Evolutionary conservation across 2,113 vertebrate species (phyloP), one percentile per base, ranked within the genome.

Genomic region (Clarias magur): DNA sequence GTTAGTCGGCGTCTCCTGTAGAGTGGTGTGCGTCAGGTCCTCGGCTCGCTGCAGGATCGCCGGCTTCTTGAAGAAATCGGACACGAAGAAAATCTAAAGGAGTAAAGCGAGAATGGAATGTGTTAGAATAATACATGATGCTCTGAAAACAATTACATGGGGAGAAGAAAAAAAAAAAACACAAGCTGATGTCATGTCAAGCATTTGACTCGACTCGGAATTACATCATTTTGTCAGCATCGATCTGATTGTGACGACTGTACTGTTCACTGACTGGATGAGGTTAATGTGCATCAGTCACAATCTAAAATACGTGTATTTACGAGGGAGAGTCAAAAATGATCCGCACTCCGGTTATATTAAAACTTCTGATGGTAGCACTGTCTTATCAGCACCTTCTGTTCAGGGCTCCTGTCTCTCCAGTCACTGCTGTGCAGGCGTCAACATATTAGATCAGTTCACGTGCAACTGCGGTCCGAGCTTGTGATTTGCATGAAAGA

Each of bases 41-140:
- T 91, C 93, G 2, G 96, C 96, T 88, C 96, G 96, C 0, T 90
- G 93, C 59, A 93, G 86, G 12, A 92, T 92, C 1, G 73, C 92
- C 16, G 84, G 92, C 15, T 93, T 93, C 93, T 98, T 98, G 94
- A 99, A 99, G 92, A 99, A 99, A 93, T 98, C 97, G 0, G 98
- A 99, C 86, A 99, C 97, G 0, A 95, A 98, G 19, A 97, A 94
- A 86, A 95, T 96, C 98, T 99, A 88, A 56, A 4, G 38, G 25
- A 21, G 80, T 21, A 67, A 87, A 15, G 82, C 15, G 6, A 42
- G 57, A 30, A 23, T 23, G 8, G 21, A 19, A 16, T 8, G 25
- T 19, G 70, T 73, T 11, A 19, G 7, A 16, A 25, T 25, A 23
- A 53, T 16, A 70, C 27, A 9, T 16, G 13, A 27, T 70, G 67